Percentiles rank a stretch among this genome's conserved stretches.
These are phyloP conservation scores for Agrypnia vestita DNA, from an alignment of 1,140 invertebrate species.

Conservation along the genomic window DNA sequence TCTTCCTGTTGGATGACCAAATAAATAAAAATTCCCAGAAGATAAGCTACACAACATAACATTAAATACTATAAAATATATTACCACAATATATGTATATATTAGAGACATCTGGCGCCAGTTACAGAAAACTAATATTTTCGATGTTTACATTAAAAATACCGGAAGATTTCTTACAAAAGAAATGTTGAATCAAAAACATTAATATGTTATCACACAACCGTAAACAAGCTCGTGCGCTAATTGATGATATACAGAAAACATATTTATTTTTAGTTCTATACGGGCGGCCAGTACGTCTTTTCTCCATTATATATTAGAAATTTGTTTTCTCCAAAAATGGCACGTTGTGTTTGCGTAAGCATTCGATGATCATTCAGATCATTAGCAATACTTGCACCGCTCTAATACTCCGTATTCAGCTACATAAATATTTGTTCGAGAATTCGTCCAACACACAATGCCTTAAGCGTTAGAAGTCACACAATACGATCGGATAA, in stretches of 20 bases:
- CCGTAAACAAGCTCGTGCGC: conserved; percentile 30
- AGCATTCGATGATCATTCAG: background rate
- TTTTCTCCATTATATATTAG: background rate
- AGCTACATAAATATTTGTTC: conserved; percentile 19
- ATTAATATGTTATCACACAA: conserved; percentile 42
- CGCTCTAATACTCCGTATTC: background rate
- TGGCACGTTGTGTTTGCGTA: too few species aligned
- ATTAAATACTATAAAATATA: too few species aligned
- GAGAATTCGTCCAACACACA: background rate
- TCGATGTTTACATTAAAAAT: conserved; percentile 15
- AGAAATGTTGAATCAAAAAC: conserved; percentile 28
- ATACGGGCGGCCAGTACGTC: background rate
- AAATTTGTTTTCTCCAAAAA: background rate
- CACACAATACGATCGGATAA: conserved; percentile 5
- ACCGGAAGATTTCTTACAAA: conserved; percentile 9
- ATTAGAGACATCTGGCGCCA: too few species aligned
- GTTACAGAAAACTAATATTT: background rate
- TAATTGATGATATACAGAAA: conserved; percentile 46
- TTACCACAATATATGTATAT: too few species aligned
- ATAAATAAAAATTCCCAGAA: too few species aligned
- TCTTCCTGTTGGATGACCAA: too few species aligned
- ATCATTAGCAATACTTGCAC: too few species aligned
- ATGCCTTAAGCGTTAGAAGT: conserved; percentile 10
- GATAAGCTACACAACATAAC: too few species aligned
- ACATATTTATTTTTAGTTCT: conserved; percentile 38